phyloP scores from a whole-genome alignment of 2,888 invertebrate species.

The Archips xylosteana region DNA sequence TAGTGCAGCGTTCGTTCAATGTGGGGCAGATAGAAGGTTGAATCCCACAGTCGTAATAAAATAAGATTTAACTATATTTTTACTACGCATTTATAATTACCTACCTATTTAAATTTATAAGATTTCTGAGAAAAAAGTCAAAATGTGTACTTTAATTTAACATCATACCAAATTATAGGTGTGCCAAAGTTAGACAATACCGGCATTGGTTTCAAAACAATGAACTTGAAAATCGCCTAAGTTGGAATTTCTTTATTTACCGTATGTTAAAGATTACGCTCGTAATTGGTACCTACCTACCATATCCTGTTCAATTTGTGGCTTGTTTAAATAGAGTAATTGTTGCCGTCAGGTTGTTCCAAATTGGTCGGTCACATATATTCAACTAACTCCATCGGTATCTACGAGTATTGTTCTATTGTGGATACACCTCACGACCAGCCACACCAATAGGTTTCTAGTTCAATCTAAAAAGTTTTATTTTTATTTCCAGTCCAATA shows the following conservation, averaged over 20 bases:
- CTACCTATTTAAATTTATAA: background rate
- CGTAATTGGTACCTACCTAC: too few relatives aligned
- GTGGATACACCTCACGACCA: constrained; percentile 21
- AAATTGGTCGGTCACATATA: constrained; percentile 12
- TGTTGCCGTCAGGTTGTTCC: background rate
- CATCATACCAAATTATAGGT: background rate
- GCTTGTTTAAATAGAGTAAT: constrained; percentile 1
- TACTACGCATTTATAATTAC: background rate
- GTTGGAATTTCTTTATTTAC: background rate
- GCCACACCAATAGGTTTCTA: constrained; percentile 28
- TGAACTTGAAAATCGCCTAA: background rate
- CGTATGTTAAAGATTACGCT: background rate
- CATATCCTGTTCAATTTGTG: background rate
- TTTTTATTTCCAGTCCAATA: constrained; percentile 39
- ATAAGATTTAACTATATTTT: background rate
- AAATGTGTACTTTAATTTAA: too few relatives aligned
- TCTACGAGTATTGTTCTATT: constrained; percentile 9
- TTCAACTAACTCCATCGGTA: constrained; percentile 25
- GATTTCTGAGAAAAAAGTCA: background rate
- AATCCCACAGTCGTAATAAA: background rate
- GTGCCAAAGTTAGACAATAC: background rate
- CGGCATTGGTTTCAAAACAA: background rate
- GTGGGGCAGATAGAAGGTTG: background rate
- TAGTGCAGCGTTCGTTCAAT: background rate
- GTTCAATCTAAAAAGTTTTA: constrained; percentile 1